phyloP scores from a whole-genome alignment of 2,888 invertebrate species.

The Stratiomys singularior region DNA sequence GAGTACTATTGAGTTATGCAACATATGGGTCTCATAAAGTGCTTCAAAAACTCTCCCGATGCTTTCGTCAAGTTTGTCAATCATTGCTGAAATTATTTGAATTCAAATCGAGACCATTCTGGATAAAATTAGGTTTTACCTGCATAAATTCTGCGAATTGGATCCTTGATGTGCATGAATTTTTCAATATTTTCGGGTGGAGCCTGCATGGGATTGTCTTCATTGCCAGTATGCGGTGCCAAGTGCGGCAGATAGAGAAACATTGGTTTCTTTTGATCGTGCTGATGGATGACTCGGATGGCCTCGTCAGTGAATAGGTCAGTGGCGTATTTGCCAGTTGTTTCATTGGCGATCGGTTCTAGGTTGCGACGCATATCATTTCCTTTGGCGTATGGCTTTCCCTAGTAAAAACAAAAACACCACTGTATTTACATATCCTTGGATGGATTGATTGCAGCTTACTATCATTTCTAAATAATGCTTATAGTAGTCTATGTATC shows the following conservation, averaged over 20 bases:
- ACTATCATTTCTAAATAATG: conserved; percentile 68
- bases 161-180: conserved; percentile 75
- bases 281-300: conserved; percentile 70
- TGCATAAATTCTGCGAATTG: conserved; percentile 74
- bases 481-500: conserved; percentile 83
- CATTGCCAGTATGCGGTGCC: conserved; percentile 82
- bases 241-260: conserved; percentile 83
- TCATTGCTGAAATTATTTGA: conserved; percentile 74
- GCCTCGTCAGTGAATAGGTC: conserved; percentile 77
- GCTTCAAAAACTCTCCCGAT: conserved; percentile 80
- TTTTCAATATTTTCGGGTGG: conserved; percentile 76
- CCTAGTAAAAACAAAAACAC: conserved; percentile 48
- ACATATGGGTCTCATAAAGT: conserved; percentile 73
- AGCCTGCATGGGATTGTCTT: conserved; percentile 75
- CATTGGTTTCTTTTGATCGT: conserved; percentile 72
- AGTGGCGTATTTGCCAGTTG: conserved; percentile 73
- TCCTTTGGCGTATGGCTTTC: conserved; percentile 62
- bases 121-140: conserved; percentile 65
- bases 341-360: conserved; percentile 67
- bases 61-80: conserved; percentile 85
- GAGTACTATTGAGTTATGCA: conserved; percentile 83
- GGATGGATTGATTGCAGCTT: conserved; percentile 52
- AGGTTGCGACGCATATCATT: conserved; percentile 68
- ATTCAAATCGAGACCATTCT: not conserved
- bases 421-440: not conserved